Percentiles rank a stretch among this genome's conserved stretches.
Evolutionary conservation across 2,797 vertebrate genomes (phyloP).

Genomic region (Periparus ater): DNA sequence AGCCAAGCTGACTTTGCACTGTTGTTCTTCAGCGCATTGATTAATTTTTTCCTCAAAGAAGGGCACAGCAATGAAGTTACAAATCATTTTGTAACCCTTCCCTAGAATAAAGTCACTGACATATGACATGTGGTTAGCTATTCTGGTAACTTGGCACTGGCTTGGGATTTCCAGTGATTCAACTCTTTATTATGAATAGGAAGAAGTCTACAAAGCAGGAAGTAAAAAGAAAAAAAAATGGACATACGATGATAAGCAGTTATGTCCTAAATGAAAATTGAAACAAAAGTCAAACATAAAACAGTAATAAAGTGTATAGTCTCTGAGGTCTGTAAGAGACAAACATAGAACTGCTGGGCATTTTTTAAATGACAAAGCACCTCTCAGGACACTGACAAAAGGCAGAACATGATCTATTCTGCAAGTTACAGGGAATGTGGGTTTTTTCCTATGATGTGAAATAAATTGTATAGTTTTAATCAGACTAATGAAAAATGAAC

Average conservation of each 20-base stretch:
- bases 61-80: not conserved
- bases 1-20: not conserved
- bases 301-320: not conserved
- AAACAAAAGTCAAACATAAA: not conserved
- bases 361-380: conserved; percentile 24
- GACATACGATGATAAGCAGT: not conserved
- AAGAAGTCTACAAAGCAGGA: conserved; percentile 56
- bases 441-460: not conserved
- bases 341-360: not conserved
- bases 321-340: not conserved
- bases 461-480: not conserved
- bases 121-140: conserved; percentile 37
- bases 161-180: conserved; percentile 66
- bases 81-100: conserved; percentile 28
- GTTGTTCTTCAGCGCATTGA: not conserved
- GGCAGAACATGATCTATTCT: not conserved
- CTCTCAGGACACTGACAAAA: not conserved
- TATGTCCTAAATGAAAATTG: not conserved
- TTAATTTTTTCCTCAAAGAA: not conserved
- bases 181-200: conserved; percentile 55
- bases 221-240: conserved; percentile 24
- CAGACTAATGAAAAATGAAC: not conserved
- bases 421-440: not conserved
- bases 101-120: conserved; percentile 41
- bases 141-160: conserved; percentile 37